Evolutionary conservation across 2,888 invertebrate genomes (phyloP), one percentile per base, ranked within the genome.

Genomic region (Napeogenes inachia): DNA sequence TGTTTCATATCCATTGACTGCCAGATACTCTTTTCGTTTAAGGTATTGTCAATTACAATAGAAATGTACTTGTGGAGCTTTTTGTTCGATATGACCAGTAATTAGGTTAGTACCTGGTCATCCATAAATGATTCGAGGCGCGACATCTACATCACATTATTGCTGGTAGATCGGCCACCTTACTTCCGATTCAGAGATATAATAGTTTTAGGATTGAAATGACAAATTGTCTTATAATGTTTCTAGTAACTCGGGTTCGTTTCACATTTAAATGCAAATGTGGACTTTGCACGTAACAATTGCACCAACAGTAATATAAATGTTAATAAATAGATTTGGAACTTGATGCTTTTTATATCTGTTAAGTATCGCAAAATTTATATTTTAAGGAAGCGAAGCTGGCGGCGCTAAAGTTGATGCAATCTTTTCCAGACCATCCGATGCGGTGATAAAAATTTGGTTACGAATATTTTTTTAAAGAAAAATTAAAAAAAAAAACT

Each of bases 131-230:
- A 89, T 88, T 81, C 89, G 82, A 82, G 81, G 78, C 88, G 88
- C 85, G 88, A 83, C 86, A 78, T 77, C 80, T 79, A 89, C 88
- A 85, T 81, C 79, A 80, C 84, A 87, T 89, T 88, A 89, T 84
- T 85, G 84, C 85, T 86, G 81, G 84, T 81, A 80, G 84, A 85
- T 85, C 85, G 82, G 75, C 81, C 80, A 84, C 82, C 88, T 84
- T 86, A 89, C 90, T 90, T 90, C 90, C 90, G 90, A 90, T 89
- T 90, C 90, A 89, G 89, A 89, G 89, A 89, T 87, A 84, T 86
- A 81, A 82, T 88, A 86, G 86, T 86, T 84, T 80, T 79, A 78
- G 82, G 81, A 84, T 82, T 74, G 78, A 74, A 83, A 82, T 81
- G 77, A 79, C 81, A 80, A 79, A 76, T 72, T 77, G 77, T 82